Evolutionary conservation across 2,888 invertebrate genomes (phyloP), one percentile per base, ranked within the genome.

Genomic region (Cyrtodaria siliqua): DNA sequence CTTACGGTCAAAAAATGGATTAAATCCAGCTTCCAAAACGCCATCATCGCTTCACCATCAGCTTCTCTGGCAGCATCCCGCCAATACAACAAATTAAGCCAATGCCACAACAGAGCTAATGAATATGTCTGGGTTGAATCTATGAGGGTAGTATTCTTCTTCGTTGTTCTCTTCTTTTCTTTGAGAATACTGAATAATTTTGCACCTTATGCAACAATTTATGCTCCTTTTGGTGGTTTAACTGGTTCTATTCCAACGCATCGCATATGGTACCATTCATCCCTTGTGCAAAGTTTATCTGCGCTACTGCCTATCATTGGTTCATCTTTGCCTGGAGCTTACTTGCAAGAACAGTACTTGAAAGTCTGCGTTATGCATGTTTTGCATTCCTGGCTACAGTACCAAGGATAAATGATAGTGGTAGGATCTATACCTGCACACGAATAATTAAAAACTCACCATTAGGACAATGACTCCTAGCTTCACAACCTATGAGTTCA

Each of bases 1-100:
- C n/a, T n/a, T n/a, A n/a, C n/a, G n/a, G n/a, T n/a, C n/a, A n/a
- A n/a, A n/a, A n/a, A n/a, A n/a, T n/a, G n/a, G n/a, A n/a, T n/a
- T n/a, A n/a, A n/a, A n/a, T n/a, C n/a, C n/a, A n/a, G n/a, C n/a
- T n/a, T n/a, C n/a, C n/a, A n/a, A n/a, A n/a, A n/a, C n/a, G 74
- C 59, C 23, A 85, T 53, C 61, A 82, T 85, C 1, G 80, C 80
- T 20, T 71, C 72, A 4, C 83, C 85, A 53, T 82, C 83, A 2
- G 72, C 83, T n/a, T n/a, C n/a, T n/a, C n/a, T n/a, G n/a, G n/a
- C n/a, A n/a, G n/a, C n/a, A n/a, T n/a, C n/a, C n/a, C 62, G 82
- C 79, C 81, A 61, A 23, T 68, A 66, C 8, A 82, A 44, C 14
- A 81, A 20, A 67, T 85, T 85, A 2, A 83, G 47, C 2, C 82